Percentiles rank a stretch among this genome's conserved stretches.
These are phyloP conservation scores for Pogonognathellus flavescens DNA, from an alignment of 1,140 invertebrate species.

Conservation along the genomic window DNA sequence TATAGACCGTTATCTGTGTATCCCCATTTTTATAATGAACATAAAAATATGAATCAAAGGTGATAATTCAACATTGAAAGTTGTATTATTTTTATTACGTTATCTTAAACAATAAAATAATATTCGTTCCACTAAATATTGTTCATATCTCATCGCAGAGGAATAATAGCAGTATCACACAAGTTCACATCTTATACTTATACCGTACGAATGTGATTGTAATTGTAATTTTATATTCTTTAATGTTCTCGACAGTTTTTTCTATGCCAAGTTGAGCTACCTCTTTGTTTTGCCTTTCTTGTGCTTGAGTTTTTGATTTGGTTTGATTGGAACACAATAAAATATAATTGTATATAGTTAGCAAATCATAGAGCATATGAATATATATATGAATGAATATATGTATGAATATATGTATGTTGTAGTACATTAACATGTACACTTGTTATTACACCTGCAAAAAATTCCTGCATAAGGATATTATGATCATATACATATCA, in stretches of 20 bases:
- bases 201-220: not conserved
- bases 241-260: slow-evolving; percentile 3
- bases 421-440: too few species aligned
- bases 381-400: too few species aligned
- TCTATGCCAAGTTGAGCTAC: slow-evolving; percentile 48
- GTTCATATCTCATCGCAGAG: too few species aligned
- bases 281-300: slow-evolving; percentile 4
- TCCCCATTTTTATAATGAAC: not conserved
- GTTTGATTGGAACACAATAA: not conserved
- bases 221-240: not conserved
- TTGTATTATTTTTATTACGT: too few species aligned
- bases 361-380: too few species aligned
- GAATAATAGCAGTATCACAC: not conserved
- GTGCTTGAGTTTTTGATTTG: not conserved
- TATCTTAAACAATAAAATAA: not conserved
- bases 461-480: too few species aligned
- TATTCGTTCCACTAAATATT: not conserved
- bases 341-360: too few species aligned
- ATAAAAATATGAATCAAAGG: slow-evolving; percentile 4
- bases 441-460: too few species aligned
- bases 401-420: too few species aligned
- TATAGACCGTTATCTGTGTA: too few species aligned
- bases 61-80: not conserved
- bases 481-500: too few species aligned
- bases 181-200: not conserved